Base-by-base conservation (phyloP, 2,113 vertebrate genomes). In the Cephalopterus ornatus region DNA sequence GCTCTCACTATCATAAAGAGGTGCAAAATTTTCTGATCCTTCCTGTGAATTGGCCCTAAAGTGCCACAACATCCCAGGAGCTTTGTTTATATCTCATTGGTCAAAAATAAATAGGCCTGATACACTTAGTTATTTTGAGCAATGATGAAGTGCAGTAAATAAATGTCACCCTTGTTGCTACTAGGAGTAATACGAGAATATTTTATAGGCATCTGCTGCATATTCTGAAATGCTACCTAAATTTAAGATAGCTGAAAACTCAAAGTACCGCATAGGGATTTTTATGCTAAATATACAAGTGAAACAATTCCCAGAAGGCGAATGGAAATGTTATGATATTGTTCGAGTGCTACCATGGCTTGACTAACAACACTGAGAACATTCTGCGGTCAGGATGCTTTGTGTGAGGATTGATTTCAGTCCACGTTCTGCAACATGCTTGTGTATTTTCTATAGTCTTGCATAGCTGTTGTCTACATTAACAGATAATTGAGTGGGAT, bases 11-110 rank as follows among this genome's bases (percentile, higher is more conserved):
- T 79, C 68, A 46, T 18, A 92, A 67, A 6, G 20, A 95, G 77
- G 84, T 77, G 68, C 87, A 93, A 28, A 96, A 88, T 97, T 92
- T 94, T 95, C 81, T 95, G 89, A 91, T 85, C 66, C 84, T 95
- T 93, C 35, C 84, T 90, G 84, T 35, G 96, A 95, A 97, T 97
- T 94, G 93, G 42, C 88, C 84, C 90, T 95, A 93, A 97, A 96
- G 95, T 95, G 84, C 86, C 84, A 95, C 66, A 88, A 11, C 80
- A 75, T 96, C 97, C 88, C 92, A 93, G 87, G 91, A 95, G 88
- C 74, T 95, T 85, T 94, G 87, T 95, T 96, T 95, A 42, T 85
- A 62, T 88, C 70, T 93, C 79, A 67, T 92, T 27, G 70, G 91
- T 97, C 92, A 96, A 76, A 96, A 96, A 92, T 96, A 96, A 97